These are phyloP conservation scores for Diadegma fenestrale DNA, from an alignment of 2,888 invertebrate genomes.

Conservation along the genomic window DNA sequence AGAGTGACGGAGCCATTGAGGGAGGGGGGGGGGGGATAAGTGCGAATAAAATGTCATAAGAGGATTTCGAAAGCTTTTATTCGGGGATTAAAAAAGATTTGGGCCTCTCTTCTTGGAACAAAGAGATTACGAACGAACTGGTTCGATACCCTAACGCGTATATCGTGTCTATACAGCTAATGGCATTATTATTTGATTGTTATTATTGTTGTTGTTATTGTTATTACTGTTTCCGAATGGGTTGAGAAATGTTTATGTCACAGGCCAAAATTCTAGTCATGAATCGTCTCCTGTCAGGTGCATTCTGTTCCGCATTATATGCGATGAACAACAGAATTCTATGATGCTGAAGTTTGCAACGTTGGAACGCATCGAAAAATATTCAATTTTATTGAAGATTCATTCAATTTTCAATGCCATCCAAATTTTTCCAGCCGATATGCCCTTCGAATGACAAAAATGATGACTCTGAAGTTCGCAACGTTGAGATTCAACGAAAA, in stretches of 20 bases:
- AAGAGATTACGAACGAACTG: background rate
- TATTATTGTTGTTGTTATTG: constrained; percentile 13
- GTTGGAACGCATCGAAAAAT: no score
- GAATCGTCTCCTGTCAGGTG: constrained; percentile 13
- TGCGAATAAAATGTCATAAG: constrained; percentile 39
- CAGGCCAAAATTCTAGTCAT: constrained; percentile 8
- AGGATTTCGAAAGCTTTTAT: constrained; percentile 42
- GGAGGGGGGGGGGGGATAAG: background rate
- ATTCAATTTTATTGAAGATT: no score
- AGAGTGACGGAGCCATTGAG: background rate
- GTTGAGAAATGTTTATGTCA: background rate
- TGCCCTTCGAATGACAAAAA: no score
- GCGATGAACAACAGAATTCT: constrained; percentile 1
- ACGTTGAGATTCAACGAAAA: no score
- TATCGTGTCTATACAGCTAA: background rate
- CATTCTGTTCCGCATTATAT: background rate
- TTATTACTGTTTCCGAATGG: background rate
- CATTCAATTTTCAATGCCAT: no score
- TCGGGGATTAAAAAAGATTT: constrained; percentile 41
- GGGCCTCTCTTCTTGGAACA: constrained; percentile 6
- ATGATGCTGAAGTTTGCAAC: no score
- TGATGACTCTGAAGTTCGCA: no score
- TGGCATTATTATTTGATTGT: background rate
- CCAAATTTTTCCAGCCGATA: no score
- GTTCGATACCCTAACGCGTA: background rate